A percentile compares a stretch with the other conserved stretches of the same genome.
phyloP scores from a whole-genome alignment of 30 jellyfish, hydroid and myxozoan species.

The Sanderia malayensis region DNA sequence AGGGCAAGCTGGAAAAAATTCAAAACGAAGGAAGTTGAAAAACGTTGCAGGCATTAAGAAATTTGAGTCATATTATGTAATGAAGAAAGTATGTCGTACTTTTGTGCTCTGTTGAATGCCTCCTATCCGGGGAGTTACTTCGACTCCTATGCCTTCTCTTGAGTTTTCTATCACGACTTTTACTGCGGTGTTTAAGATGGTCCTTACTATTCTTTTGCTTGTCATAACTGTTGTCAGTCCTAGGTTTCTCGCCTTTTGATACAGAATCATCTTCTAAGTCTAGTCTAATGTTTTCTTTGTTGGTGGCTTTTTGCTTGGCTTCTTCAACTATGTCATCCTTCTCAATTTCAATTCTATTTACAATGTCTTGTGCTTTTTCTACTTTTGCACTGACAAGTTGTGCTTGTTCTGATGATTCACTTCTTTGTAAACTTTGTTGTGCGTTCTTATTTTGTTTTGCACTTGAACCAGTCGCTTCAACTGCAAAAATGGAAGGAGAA shows the following conservation, averaged over 20 bases:
- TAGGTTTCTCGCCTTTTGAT: neutral
- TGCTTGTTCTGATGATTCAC: no score
- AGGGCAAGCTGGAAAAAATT: no score
- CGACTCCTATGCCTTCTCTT: neutral
- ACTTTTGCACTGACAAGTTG: no score
- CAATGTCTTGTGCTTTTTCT: no score
- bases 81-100: no score
- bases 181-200: neutral
- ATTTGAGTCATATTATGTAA: no score
- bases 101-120: neutral
- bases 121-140: neutral
- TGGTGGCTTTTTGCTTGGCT: neutral
- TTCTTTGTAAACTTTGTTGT: neutral
- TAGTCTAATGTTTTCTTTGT: neutral
- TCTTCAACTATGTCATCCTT: neutral
- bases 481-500: neutral
- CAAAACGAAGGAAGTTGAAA: no score
- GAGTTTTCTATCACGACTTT: neutral
- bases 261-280: neutral
- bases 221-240: neutral
- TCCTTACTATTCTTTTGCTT: neutral
- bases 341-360: no score
- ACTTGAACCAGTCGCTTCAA: neutral
- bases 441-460: neutral
- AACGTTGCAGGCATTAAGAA: no score